phyloP scores from a whole-genome alignment of 2,888 invertebrate species.

The Ashinkailepas kermadecensis region DNA sequence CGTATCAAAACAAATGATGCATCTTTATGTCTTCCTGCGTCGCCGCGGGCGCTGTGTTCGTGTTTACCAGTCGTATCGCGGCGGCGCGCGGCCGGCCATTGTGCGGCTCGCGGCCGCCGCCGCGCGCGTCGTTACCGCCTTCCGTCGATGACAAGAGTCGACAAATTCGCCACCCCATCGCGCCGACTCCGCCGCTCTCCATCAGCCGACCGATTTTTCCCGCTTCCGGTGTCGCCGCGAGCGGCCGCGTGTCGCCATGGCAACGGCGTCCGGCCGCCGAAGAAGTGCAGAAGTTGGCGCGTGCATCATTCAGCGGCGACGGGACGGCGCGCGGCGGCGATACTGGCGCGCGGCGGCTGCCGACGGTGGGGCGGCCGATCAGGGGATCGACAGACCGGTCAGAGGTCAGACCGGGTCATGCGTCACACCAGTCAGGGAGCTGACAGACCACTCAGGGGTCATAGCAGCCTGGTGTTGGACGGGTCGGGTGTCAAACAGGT shows the following conservation, averaged over 20 bases:
- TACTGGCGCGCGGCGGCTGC: not conserved
- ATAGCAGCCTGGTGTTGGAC: too few relatives aligned
- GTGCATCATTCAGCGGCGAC: slow-evolving; percentile 15
- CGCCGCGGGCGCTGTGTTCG: not conserved
- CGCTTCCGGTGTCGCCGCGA: slow-evolving; percentile 11
- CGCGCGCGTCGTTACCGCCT: slow-evolving; percentile 9
- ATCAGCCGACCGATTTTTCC: slow-evolving; percentile 6
- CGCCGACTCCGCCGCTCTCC: not conserved
- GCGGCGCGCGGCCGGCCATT: slow-evolving; percentile 15
- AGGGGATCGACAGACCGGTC: too few relatives aligned
- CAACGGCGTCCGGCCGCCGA: not conserved
- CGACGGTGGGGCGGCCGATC: not conserved
- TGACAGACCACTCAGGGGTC: too few relatives aligned
- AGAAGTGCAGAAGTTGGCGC: slow-evolving; percentile 20
- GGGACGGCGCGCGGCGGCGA: not conserved
- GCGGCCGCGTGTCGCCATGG: slow-evolving; percentile 3
- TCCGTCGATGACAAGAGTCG: slow-evolving; percentile 6
- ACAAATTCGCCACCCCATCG: not conserved
- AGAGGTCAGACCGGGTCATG: too few relatives aligned
- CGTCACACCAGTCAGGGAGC: too few relatives aligned
- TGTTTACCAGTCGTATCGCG: not conserved
- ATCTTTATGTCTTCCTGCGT: slow-evolving; percentile 13
- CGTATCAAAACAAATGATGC: slow-evolving; percentile 7
- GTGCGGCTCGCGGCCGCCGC: not conserved
- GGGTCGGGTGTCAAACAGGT: too few relatives aligned